phyloP scores from a whole-genome alignment of 2,888 invertebrate genomes.

The Hirtodrosophila duncani region DNA sequence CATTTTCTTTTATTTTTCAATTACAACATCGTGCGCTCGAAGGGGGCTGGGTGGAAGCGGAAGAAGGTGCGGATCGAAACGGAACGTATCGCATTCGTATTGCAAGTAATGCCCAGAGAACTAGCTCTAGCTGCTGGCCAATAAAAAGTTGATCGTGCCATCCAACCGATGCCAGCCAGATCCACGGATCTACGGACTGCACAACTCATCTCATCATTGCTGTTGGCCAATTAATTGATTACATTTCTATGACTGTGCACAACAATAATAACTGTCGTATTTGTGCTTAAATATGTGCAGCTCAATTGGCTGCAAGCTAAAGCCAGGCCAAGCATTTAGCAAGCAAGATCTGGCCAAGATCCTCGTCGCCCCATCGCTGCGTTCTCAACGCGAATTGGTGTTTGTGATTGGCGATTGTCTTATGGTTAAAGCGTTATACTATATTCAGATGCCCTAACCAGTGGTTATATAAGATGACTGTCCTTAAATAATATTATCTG shows the following conservation, averaged over 20 bases:
- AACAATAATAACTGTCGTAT: constrained; percentile 68
- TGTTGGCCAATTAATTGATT: constrained; percentile 69
- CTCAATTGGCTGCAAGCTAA: constrained; percentile 18
- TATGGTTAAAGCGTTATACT: too few species aligned
- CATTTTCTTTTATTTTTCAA: constrained; percentile 47
- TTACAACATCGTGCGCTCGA: constrained; percentile 20
- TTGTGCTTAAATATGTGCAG: constrained; percentile 67
- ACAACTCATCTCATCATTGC: constrained; percentile 24
- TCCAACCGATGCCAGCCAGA: constrained; percentile 10
- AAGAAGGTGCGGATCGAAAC: not conserved
- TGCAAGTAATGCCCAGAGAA: not conserved
- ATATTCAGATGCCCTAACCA: too few species aligned
- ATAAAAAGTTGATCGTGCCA: constrained; percentile 45
- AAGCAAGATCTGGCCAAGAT: constrained; percentile 35
- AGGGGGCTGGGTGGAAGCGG: constrained; percentile 5
- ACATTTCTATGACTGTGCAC: constrained; percentile 35
- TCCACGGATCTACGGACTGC: not conserved
- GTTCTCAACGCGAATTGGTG: too few species aligned
- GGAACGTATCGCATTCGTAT: not conserved
- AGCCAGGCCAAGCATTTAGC: constrained; percentile 36
- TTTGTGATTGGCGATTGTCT: too few species aligned
- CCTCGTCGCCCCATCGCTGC: too few species aligned
- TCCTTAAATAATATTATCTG: too few species aligned
- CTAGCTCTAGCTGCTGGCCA: constrained; percentile 15
- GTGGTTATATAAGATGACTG: too few species aligned